Percentiles rank a stretch among this genome's conserved stretches.
These are phyloP conservation scores for Homarus gammarus DNA, from an alignment of 2,888 invertebrate species.

Conservation along the genomic window DNA sequence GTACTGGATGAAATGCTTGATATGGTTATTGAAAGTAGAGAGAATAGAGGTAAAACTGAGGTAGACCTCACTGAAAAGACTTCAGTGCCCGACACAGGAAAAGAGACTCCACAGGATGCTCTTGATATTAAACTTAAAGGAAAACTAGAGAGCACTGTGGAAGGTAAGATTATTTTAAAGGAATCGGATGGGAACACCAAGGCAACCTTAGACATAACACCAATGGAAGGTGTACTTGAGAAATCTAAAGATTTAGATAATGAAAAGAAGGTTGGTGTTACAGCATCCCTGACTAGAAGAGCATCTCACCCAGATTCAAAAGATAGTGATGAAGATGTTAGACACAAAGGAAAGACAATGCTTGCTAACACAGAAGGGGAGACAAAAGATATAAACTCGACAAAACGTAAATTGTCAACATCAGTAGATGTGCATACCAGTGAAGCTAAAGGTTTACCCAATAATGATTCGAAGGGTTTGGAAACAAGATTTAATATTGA, in stretches of 20 bases:
- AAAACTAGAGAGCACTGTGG: neutral
- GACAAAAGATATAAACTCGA: neutral
- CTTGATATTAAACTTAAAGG: neutral
- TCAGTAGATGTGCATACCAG: neutral
- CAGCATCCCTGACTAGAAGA: neutral
- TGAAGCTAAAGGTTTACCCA: neutral
- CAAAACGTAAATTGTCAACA: neutral
- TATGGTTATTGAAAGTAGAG: conserved; percentile 30
- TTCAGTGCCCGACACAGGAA: neutral
- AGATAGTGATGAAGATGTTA: neutral
- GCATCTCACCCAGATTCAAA: neutral
- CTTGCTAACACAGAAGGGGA: neutral
- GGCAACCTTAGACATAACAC: neutral
- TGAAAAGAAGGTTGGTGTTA: neutral
- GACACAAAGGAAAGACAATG: neutral
- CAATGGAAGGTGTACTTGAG: neutral
- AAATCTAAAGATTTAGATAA: neutral
- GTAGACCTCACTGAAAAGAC: neutral
- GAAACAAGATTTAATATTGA: neutral
- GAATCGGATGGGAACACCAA: neutral
- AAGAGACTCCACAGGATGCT: neutral
- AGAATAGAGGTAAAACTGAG: neutral
- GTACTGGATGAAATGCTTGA: conserved; percentile 35
- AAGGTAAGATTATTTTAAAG: neutral
- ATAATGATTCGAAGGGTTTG: neutral